These are phyloP conservation scores for Mizuhopecten yessoensis DNA, from an alignment of 1,140 invertebrate genomes.

Conservation along the genomic window DNA sequence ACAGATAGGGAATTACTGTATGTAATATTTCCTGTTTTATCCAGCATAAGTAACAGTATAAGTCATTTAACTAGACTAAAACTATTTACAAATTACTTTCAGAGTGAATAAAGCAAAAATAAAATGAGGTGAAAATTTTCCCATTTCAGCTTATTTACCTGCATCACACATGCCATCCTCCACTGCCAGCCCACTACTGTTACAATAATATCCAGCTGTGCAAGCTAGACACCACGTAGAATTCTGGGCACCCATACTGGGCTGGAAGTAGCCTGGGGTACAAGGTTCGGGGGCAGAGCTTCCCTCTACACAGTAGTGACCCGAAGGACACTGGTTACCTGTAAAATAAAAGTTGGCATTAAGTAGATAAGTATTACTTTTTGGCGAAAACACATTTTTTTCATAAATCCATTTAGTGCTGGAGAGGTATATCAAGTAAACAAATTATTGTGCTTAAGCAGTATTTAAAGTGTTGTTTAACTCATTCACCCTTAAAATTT, in stretches of 20 bases:
- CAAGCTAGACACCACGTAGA: conserved; percentile 75
- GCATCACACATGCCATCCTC: conserved; percentile 75
- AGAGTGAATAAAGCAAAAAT: not conserved
- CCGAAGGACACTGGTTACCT: conserved; percentile 77
- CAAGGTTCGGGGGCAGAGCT: conserved; percentile 70
- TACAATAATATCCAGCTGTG: conserved; percentile 78
- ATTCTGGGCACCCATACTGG: conserved; percentile 73
- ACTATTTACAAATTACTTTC: no score
- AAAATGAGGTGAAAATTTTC: no score
- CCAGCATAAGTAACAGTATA: no score
- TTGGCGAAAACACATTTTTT: not conserved
- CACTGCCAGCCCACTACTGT: conserved; percentile 69
- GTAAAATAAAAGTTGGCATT: not conserved
- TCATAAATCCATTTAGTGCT: no score
- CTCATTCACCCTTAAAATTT: no score
- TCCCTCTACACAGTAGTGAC: conserved; percentile 76
- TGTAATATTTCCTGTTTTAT: no score
- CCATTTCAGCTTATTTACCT: conserved; percentile 61
- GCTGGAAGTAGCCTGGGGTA: conserved; percentile 76
- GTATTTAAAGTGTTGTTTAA: no score
- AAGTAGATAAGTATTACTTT: not conserved
- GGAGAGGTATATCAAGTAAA: no score
- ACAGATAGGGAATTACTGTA: no score
- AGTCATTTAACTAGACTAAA: no score
- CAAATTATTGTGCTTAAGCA: no score